phyloP scores from a whole-genome alignment of 2,888 invertebrate species.

The Embidobia sp. region DNA sequence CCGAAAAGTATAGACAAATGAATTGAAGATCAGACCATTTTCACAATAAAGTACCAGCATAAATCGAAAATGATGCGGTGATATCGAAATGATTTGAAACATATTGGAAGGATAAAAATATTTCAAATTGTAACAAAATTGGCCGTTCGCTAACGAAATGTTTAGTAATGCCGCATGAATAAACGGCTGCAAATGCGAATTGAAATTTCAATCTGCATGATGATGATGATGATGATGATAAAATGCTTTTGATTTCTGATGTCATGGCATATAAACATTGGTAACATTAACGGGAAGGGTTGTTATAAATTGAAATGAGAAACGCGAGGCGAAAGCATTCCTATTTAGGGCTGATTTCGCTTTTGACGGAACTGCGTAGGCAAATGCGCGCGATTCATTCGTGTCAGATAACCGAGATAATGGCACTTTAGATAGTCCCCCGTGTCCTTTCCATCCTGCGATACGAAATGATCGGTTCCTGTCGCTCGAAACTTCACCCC shows the following conservation, averaged over 20 bases:
- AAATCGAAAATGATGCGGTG: too few species aligned
- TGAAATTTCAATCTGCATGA: neutral
- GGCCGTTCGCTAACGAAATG: neutral
- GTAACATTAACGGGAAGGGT: slow-evolving; percentile 32
- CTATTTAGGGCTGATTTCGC: slow-evolving; percentile 55
- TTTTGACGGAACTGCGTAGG: slow-evolving; percentile 51
- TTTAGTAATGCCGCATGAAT: neutral
- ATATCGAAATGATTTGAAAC: too few species aligned
- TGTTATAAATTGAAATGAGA: slow-evolving; percentile 60
- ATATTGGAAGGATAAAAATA: neutral
- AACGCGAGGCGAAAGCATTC: slow-evolving; percentile 42
- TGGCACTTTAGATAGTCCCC: slow-evolving; percentile 64
- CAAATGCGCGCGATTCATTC: slow-evolving; percentile 57
- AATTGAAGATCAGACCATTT: too few species aligned
- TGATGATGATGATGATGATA: slow-evolving; percentile 34
- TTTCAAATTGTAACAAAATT: too few species aligned
- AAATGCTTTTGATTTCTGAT: slow-evolving; percentile 44
- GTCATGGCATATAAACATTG: slow-evolving; percentile 37
- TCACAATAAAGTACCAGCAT: too few species aligned
- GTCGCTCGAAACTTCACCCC: slow-evolving; percentile 78
- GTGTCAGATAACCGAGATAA: slow-evolving; percentile 64
- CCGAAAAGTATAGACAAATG: too few species aligned
- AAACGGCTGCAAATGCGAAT: neutral
- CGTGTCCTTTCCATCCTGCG: slow-evolving; percentile 70
- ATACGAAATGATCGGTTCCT: slow-evolving; percentile 75